A percentile compares a stretch with the other conserved stretches of the same genome.
phyloP scores from a whole-genome alignment of 2,888 invertebrate genomes.

The Achlya flavicornis region DNA sequence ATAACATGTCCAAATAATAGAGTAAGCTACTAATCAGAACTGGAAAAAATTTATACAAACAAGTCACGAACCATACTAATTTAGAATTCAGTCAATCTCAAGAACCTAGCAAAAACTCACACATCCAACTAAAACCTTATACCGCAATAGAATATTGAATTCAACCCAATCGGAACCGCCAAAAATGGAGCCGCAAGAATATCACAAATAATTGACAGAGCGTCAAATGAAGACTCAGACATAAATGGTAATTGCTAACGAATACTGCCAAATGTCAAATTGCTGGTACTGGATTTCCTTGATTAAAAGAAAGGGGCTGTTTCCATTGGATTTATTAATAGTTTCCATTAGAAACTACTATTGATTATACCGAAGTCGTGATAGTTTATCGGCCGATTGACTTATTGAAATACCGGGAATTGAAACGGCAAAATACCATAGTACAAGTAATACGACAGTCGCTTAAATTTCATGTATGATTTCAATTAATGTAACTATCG shows the following conservation, averaged over 20 bases:
- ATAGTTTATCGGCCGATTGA: constrained; percentile 19
- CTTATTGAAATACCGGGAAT: constrained; percentile 11
- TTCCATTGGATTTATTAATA: constrained; percentile 11
- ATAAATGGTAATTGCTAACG: constrained; percentile 44
- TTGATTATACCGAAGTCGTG: constrained; percentile 17
- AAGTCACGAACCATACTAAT: constrained; percentile 1
- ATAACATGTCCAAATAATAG: background rate
- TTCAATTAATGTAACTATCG: too few relatives aligned
- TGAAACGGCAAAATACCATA: background rate
- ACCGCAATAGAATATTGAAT: background rate
- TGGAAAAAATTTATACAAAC: background rate
- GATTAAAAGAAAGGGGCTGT: constrained; percentile 21
- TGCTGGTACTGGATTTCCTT: constrained; percentile 25
- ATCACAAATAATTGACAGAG: constrained; percentile 39
- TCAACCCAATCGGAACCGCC: background rate
- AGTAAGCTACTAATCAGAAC: background rate
- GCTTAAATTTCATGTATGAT: too few relatives aligned
- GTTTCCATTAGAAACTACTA: constrained; percentile 11
- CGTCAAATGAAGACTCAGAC: constrained; percentile 24
- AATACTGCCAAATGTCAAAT: constrained; percentile 19
- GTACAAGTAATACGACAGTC: background rate
- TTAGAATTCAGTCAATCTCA: background rate
- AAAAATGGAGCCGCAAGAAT: constrained; percentile 12
- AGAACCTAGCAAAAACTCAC: background rate
- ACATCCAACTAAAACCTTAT: background rate